phyloP scores from a whole-genome alignment of 2,113 vertebrate species.

The Agapornis roseicollis region DNA sequence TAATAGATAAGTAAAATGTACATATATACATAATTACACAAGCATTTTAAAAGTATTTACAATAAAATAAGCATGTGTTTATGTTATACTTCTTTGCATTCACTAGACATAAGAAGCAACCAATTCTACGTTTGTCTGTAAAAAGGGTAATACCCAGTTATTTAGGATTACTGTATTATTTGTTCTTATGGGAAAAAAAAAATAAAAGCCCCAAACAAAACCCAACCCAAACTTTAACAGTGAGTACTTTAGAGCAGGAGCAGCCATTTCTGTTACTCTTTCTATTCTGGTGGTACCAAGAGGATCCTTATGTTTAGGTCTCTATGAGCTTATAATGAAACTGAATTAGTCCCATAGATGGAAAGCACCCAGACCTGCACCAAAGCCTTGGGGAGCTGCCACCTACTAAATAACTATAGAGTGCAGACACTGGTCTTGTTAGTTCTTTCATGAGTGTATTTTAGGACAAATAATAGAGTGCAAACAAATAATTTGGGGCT shows the following conservation, averaged over 20 bases:
- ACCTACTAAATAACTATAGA: background rate
- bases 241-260: background rate
- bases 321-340: background rate
- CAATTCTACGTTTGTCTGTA: background rate
- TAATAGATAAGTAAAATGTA: background rate
- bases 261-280: background rate
- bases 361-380: background rate
- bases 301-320: background rate
- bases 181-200: background rate
- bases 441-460: background rate
- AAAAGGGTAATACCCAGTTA: background rate
- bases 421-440: background rate
- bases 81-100: background rate
- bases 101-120: background rate
- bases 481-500: background rate
- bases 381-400: background rate
- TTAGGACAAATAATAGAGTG: background rate
- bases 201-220: background rate
- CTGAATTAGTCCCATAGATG: background rate
- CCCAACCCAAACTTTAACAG: background rate
- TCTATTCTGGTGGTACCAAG: background rate
- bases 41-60: background rate
- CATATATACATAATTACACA: background rate
- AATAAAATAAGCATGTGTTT: background rate
- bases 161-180: background rate